A percentile compares a stretch with the other conserved stretches of the same genome.
These are phyloP conservation scores for Ptychadena robeensis DNA, from an alignment of 2,797 vertebrate species.

Conservation along the genomic window DNA sequence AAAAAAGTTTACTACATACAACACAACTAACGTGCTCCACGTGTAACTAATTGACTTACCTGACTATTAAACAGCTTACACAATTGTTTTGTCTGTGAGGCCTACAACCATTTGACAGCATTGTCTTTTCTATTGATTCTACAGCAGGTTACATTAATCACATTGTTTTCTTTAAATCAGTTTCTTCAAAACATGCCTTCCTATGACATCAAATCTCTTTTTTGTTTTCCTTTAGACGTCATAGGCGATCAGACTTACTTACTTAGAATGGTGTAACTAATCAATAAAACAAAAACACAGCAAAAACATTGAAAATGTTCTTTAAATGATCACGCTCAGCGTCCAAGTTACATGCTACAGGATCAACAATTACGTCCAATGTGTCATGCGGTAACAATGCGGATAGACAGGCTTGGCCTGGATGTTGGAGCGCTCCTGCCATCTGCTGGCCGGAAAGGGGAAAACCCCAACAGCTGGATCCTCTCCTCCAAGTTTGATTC, in stretches of 20 bases:
- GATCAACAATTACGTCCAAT: slow-evolving; percentile 15
- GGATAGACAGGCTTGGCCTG: background rate
- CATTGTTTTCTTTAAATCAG: background rate
- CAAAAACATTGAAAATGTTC: slow-evolving; percentile 21
- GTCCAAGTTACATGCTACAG: slow-evolving; percentile 26
- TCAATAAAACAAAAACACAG: slow-evolving; percentile 23
- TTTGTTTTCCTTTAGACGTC: slow-evolving; percentile 17
- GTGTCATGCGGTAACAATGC: background rate
- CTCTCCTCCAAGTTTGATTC: slow-evolving; percentile 41
- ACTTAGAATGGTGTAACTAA: slow-evolving; percentile 12
- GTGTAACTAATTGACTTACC: background rate
- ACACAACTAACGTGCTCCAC: background rate
- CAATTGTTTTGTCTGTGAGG: slow-evolving; percentile 4
- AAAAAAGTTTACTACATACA: too few relatives aligned
- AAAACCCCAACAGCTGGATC: slow-evolving; percentile 51
- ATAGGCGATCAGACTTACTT: background rate
- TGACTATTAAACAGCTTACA: background rate
- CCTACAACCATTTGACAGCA: background rate
- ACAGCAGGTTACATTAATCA: background rate
- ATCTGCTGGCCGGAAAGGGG: slow-evolving; percentile 69
- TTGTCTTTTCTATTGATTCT: background rate
- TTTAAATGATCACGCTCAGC: slow-evolving; percentile 14
- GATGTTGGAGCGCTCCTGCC: slow-evolving; percentile 63
- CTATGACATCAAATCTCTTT: slow-evolving; percentile 19
- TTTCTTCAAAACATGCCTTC: slow-evolving; percentile 21